Percentiles rank a stretch among this genome's conserved stretches.
Conservation (phyloP, 2,113 vertebrate species). For the Chaetops frenatus region DNA sequence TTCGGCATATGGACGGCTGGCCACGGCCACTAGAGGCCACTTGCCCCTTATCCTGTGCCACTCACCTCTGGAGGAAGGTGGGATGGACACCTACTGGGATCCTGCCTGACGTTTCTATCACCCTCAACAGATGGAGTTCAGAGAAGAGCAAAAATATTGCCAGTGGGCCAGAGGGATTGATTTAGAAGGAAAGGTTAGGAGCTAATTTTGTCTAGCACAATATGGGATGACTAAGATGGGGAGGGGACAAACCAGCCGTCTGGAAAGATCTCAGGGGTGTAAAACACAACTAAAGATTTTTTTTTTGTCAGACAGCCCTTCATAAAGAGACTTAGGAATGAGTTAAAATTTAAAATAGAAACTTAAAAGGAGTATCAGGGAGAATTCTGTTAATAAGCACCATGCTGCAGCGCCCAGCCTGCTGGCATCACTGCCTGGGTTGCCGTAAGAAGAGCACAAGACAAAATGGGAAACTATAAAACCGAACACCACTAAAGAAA, state of each 20-base stretch:
- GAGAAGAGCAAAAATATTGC: background rate
- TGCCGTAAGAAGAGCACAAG: background rate
- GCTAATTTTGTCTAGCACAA: conserved; percentile 41
- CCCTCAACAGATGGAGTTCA: background rate
- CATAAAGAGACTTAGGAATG: background rate
- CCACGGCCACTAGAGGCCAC: conserved; percentile 40
- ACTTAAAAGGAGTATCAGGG: background rate
- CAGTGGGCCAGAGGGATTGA: conserved; percentile 18
- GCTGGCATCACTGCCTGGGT: background rate
- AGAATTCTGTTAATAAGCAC: background rate
- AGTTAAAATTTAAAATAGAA: background rate
- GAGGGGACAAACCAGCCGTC: conserved; percentile 32
- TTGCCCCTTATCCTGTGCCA: background rate
- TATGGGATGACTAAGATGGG: conserved; percentile 51
- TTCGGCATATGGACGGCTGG: background rate
- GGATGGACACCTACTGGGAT: background rate
- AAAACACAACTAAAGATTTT: background rate
- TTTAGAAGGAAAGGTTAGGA: conserved; percentile 45
- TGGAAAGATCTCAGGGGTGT: conserved; percentile 46
- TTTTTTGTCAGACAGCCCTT: background rate
- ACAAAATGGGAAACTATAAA: background rate
- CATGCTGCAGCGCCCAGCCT: background rate
- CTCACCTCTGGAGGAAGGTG: background rate
- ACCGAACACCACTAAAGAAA: background rate
- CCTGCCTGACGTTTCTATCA: background rate